Base-by-base conservation (phyloP, 1,140 invertebrate genomes). In the Neotoxoptera formosana region DNA sequence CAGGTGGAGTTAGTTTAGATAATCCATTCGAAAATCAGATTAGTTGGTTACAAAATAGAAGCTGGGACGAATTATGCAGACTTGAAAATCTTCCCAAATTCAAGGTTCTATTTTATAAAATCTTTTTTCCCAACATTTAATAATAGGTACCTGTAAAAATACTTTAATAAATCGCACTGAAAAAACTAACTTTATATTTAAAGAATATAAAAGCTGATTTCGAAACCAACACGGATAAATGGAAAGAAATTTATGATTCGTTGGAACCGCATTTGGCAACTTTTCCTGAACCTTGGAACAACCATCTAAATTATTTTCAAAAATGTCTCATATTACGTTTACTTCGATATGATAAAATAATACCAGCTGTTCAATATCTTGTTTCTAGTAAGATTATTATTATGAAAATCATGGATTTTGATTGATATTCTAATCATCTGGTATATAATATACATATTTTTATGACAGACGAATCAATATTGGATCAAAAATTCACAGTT, bases 331-430 rank as follows among this genome's bases (percentile, higher is more conserved):
- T 99, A 7, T 95, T 99, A 3, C 96, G 98, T 87, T 98, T 97
- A 94, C 96, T 99, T 91, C 96, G 98, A 48, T 97, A 97, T 17
- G 98, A 99, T 95, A 99, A 99, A 96, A 96, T 99, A 92, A 96
- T 99, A 51, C 97, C 98, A 20, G 97, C 97, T 0, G 96, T 99
- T 11, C 97, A 98, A 95, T 95, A 96, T 87, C 97, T 97, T 94
- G 96, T 98, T 7, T 95, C 96, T 96, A 96, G 98, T 98, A 95
- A 95, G 94, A 76, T 47, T 21, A 36, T 83, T 83, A 83, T 36
- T 36, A 83, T 34, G n/a, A n/a, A 6, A 23, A 83, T 9, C 7
- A 25, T 83, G 7, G 8, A 36, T 36, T 20, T 0, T 21, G 7
- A 81, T 34, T 36, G 7, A 20, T 34, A 21, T 34, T 34, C 6